Base-by-base conservation (phyloP, 2,888 invertebrate genomes). In the Hemistola chrysoprasaria region DNA sequence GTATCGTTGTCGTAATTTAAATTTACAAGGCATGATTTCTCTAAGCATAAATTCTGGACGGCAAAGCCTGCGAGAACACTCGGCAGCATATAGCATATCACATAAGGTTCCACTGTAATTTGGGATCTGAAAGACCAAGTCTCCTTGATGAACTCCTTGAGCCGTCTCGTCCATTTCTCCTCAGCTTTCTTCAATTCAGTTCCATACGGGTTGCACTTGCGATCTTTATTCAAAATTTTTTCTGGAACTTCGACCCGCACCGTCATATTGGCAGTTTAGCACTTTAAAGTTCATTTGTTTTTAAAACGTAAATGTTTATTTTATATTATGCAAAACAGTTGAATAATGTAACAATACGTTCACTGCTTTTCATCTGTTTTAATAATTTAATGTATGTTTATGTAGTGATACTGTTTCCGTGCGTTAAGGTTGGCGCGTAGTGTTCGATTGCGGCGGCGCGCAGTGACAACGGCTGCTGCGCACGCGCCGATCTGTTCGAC, bases 21-120 rank as follows among this genome's bases (percentile, higher is more conserved):
- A 57, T 92, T 91, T 28, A 90, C 90, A 47, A 90, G 78, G 68
- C 91, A 91, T 62, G 91, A 82, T 73, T 91, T 92, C 57, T 92
- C 91, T 59, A 90, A 78, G 56, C 91, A 89, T 49, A 92, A 64
- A 61, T 90, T 90, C 50, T 86, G 82, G 20, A 91, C 81, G 4
- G 91, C 91, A 26, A 92, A 71, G 20, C 93, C 92, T 0, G 95
- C 93, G 8, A 92, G 76, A 1, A 92, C 91, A 71, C 92, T 92
- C 29, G 93, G 93, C 62, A 93, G 76, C 29, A 93, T 81, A 61
- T 93, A 93, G 62, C 92, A 92, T 35, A 92, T 84, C 34, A 93
- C 81, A 56, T 93, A 91, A 3, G 93, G 93, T 70, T 93, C 93
- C 11, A 93, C 92, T n/a, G 93, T 93, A 22, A 88, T 58, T 69